A percentile compares a stretch with the other conserved stretches of the same genome.
These are phyloP conservation scores for Harpalus rubripes DNA, from an alignment of 2,888 invertebrate genomes.

Conservation along the genomic window DNA sequence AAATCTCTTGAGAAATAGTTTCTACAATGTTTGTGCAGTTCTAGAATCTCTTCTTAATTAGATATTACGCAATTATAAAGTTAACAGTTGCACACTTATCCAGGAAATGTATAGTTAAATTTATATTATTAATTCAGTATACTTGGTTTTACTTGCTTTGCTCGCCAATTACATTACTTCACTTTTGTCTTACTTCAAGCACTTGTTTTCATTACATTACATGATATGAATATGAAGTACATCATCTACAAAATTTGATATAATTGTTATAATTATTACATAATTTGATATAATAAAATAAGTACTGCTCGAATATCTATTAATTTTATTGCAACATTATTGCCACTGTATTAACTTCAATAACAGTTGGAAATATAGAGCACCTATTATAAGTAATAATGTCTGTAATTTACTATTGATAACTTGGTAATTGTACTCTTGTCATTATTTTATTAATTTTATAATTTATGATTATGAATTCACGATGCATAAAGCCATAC, in stretches of 20 bases:
- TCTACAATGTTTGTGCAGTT: slow-evolving; percentile 54
- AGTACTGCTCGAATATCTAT: background rate
- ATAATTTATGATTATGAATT: no score
- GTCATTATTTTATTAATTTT: no score
- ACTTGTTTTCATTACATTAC: background rate
- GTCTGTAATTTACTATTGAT: background rate
- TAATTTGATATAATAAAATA: background rate
- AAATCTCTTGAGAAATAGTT: slow-evolving; percentile 59
- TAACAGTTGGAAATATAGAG: no score
- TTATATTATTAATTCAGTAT: slow-evolving; percentile 28
- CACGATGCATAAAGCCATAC: background rate
- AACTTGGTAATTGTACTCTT: no score
- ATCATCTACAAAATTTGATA: background rate
- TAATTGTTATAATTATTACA: background rate
- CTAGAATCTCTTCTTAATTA: slow-evolving; percentile 56
- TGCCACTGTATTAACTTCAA: no score
- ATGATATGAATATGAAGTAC: background rate
- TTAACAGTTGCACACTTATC: slow-evolving; percentile 52
- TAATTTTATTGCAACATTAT: no score
- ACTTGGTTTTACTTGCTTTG: background rate
- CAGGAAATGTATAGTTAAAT: slow-evolving; percentile 28
- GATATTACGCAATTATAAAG: slow-evolving; percentile 58
- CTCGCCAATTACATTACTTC: background rate
- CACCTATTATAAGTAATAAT: background rate
- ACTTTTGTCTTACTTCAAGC: background rate